Percentiles rank a stretch among this genome's conserved stretches.
These are phyloP conservation scores for Protomyctophum bolini DNA, from an alignment of 2,113 vertebrate genomes.

Conservation along the genomic window DNA sequence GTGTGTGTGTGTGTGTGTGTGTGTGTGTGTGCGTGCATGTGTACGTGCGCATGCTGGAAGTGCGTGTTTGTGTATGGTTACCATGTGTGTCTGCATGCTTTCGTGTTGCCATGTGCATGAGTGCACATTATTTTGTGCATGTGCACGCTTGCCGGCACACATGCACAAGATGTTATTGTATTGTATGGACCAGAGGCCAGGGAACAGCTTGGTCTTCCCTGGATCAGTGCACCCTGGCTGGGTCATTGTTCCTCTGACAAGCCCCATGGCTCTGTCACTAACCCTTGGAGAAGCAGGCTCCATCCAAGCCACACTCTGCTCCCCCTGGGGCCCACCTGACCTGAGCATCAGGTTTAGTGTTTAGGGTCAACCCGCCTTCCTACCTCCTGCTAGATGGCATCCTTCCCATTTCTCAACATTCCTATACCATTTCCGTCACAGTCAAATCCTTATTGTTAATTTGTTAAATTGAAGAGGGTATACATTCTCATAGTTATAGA, in stretches of 20 bases:
- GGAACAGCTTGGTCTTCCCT: slow-evolving; percentile 78
- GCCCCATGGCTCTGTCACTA: neutral
- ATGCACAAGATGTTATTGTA: slow-evolving; percentile 50
- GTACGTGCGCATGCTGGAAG: neutral
- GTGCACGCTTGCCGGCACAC: neutral
- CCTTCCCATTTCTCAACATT: slow-evolving; percentile 2
- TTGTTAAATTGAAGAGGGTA: too few species aligned
- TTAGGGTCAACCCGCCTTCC: neutral
- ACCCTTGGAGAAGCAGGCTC: slow-evolving; percentile 35
- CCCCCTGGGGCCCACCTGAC: neutral
- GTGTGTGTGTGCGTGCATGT: slow-evolving; percentile 6
- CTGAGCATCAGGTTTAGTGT: neutral
- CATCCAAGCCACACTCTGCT: neutral
- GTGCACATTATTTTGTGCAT: too few species aligned
- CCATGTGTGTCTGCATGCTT: neutral
- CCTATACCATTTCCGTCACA: neutral
- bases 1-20: slow-evolving; percentile 17
- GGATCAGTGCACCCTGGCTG: slow-evolving; percentile 75
- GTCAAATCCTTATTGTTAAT: too few species aligned
- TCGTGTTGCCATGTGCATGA: neutral
- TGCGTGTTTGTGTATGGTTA: neutral
- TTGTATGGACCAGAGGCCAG: slow-evolving; percentile 66
- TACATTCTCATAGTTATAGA: too few species aligned
- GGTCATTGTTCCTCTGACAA: slow-evolving; percentile 65
- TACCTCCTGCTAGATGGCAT: neutral